Base-by-base conservation (phyloP, 2,888 invertebrate species). In the Brachypalpus laphriformis region DNA sequence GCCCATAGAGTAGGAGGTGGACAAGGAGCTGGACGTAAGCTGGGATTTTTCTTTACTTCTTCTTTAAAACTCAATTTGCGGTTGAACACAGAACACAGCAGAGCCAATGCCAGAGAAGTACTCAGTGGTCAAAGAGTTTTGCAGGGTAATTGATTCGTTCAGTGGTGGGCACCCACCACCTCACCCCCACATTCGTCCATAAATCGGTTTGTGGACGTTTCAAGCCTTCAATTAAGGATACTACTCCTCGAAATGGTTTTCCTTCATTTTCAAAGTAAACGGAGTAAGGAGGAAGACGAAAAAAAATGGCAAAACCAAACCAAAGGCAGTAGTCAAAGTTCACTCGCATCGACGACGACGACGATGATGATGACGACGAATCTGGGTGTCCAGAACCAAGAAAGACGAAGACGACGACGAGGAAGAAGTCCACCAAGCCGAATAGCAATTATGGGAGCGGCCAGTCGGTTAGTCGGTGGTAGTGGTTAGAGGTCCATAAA, bases 191-290 rank as follows among this genome's bases (percentile, higher is more conserved):
- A 66, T 57, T 75, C 61, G 54, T 56, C 31, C 56, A 75, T 75
- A 70, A 81, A 70, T 81, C 81, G 81, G 81, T 82, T 82, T 70
- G 68, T 75, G 68, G 61, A 70, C 63, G 47, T 74, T 83, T 83
- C 56, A 78, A 70, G 57, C 49, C 83, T 70, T 70, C 74, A 78
- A 78, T 75, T 78, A 75, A 70, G 80, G 74, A 70, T 70, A 40
- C 57, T 42, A 18, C 40, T 83, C 61, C 47, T 51, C 16, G 20
- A 42, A 66, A 74, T 74, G 63, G 42, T 54, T 70, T 74, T 83
- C 51, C 57, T 70, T 51, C 68, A 56, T 49, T 77, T 72, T 45
- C 16, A 65, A 77, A 66, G 63, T 70, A 76, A 72, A 77, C 54
- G 71, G 16, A 42, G 70, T 22, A 59, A 42, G 45, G 70, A 65